These are phyloP conservation scores for Prenolepis imparis DNA, from an alignment of 2,888 invertebrate genomes.

Conservation along the genomic window DNA sequence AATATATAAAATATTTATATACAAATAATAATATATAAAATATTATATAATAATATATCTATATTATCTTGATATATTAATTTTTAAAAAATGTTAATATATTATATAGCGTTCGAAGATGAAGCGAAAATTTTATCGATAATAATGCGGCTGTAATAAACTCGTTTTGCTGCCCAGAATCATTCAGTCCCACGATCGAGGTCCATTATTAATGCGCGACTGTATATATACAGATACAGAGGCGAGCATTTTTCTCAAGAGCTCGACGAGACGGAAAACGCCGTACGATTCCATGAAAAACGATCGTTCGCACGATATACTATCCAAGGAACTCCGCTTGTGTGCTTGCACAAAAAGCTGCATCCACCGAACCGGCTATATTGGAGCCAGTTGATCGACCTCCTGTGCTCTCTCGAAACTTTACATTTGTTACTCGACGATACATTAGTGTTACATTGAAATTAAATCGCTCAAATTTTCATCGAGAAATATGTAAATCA, in stretches of 20 bases:
- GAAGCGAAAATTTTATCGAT: neutral
- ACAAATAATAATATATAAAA: too few species aligned
- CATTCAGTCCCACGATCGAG: conserved; percentile 7
- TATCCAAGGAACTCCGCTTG: conserved; percentile 60
- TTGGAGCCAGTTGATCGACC: conserved; percentile 75
- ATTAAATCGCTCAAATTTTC: neutral
- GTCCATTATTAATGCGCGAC: neutral
- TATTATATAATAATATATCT: too few species aligned
- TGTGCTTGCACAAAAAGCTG: conserved; percentile 72
- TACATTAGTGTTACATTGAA: neutral
- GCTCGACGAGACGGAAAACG: conserved; percentile 31
- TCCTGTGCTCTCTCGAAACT: conserved; percentile 59
- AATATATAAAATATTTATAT: too few species aligned
- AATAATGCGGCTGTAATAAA: neutral
- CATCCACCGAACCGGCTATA: conserved; percentile 73
- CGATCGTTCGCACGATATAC: conserved; percentile 65
- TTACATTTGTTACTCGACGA: conserved; percentile 35
- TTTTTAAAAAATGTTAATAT: neutral
- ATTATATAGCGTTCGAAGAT: neutral
- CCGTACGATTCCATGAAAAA: conserved; percentile 61
- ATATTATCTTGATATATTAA: too few species aligned
- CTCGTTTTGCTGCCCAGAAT: neutral
- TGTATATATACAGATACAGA: neutral
- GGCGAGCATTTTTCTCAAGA: conserved; percentile 15
- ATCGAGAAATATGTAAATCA: neutral